These are phyloP conservation scores for Micromesistius poutassou DNA, from an alignment of 2,797 vertebrate genomes.

Conservation along the genomic window DNA sequence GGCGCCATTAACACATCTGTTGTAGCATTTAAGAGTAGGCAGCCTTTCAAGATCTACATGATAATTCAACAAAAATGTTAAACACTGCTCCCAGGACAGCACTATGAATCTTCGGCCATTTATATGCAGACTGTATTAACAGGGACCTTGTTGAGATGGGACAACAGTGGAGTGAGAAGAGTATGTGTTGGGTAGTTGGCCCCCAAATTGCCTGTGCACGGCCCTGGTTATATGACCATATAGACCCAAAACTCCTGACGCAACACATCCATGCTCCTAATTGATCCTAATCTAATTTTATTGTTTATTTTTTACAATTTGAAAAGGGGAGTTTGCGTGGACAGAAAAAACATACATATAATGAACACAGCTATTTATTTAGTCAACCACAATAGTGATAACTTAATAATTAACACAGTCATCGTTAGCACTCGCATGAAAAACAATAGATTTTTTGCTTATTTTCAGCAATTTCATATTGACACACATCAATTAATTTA, in stretches of 20 bases:
- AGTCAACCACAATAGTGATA: neutral
- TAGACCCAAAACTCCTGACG: too few species aligned
- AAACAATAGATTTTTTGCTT: neutral
- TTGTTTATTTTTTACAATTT: neutral
- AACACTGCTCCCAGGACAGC: neutral
- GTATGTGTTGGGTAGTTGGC: neutral
- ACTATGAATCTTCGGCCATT: neutral
- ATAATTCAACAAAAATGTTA: neutral
- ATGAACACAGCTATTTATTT: neutral
- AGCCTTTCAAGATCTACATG: neutral
- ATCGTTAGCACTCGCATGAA: neutral
- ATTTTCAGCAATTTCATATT: neutral
- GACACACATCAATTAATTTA: neutral
- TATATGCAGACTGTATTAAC: neutral
- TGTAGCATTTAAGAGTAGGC: neutral
- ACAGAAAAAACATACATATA: neutral
- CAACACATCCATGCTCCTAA: too few species aligned
- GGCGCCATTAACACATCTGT: neutral
- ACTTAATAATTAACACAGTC: neutral
- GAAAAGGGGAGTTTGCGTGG: neutral
- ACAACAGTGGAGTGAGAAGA: neutral
- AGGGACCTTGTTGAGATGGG: neutral
- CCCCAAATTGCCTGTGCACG: neutral
- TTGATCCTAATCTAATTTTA: neutral
- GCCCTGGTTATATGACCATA: too few species aligned